phyloP scores from a whole-genome alignment of 1,140 invertebrate species.

The Drosophila miranda region DNA sequence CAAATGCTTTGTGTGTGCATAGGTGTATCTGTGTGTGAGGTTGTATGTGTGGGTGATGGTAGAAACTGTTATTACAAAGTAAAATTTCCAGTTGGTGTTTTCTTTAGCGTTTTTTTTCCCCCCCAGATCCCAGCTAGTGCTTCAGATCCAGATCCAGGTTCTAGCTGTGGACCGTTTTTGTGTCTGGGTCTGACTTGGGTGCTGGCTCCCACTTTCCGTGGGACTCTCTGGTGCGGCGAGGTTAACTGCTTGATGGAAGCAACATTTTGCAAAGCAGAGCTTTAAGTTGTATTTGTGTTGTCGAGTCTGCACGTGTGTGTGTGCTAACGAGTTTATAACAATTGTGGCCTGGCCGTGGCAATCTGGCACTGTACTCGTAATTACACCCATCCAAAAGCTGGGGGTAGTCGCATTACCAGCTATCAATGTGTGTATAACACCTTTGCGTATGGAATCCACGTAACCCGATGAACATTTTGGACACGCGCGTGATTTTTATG shows the following conservation, averaged over 20 bases:
- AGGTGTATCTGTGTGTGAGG: not conserved
- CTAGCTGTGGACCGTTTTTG: conserved; percentile 11
- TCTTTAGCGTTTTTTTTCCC: conserved; percentile 27
- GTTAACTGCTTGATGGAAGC: conserved; percentile 60
- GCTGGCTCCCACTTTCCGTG: not conserved
- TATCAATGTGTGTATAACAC: conserved; percentile 31
- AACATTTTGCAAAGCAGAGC: conserved; percentile 60
- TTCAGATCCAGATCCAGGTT: not conserved
- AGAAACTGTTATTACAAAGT: conserved; percentile 64
- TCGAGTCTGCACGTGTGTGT: not conserved
- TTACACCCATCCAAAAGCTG: conserved; percentile 45
- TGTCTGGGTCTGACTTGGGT: conserved; percentile 14
- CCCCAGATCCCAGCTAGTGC: no score
- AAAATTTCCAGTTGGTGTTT: conserved; percentile 57
- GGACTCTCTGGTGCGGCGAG: conserved; percentile 25
- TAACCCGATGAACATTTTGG: conserved; percentile 59
- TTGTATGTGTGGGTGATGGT: conserved; percentile 3
- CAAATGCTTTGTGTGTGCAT: conserved; percentile 34
- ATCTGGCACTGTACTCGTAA: conserved; percentile 45
- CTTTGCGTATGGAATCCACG: conserved; percentile 60
- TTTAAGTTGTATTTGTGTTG: conserved; percentile 27
- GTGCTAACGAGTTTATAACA: conserved; percentile 67
- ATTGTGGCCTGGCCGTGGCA: conserved; percentile 45
- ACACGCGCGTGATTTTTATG: conserved; percentile 74
- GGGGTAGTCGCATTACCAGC: conserved; percentile 31